phyloP scores from a whole-genome alignment of 2,113 vertebrate genomes.

The Silurus meridionalis region DNA sequence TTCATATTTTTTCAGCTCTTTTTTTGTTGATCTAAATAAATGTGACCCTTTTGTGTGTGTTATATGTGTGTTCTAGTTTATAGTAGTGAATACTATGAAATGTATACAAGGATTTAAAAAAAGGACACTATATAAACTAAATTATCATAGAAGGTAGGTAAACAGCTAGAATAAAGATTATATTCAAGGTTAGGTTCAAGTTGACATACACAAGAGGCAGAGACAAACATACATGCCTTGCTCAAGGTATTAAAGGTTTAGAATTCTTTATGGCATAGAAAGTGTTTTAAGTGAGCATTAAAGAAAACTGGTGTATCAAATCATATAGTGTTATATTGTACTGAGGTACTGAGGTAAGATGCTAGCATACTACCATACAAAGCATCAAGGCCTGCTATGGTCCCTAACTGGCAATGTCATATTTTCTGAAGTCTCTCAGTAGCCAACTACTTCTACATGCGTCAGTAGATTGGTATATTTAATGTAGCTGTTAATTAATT shows the following conservation, averaged over 20 bases:
- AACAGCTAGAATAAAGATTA: not conserved
- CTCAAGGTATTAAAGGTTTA: not conserved
- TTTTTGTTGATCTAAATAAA: not conserved
- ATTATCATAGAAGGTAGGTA: not conserved
- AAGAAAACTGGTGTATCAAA: not conserved
- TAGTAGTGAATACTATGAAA: not conserved
- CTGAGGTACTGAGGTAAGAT: not conserved
- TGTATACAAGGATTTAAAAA: not conserved
- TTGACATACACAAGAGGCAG: not conserved
- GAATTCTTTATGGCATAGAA: not conserved
- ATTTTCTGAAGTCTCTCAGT: no score
- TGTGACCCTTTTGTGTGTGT: not conserved
- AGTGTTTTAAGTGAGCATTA: not conserved
- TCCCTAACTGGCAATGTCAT: no score
- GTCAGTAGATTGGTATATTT: no score
- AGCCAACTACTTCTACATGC: no score
- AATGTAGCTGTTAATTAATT: no score
- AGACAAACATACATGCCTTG: not conserved
- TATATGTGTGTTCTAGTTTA: not conserved
- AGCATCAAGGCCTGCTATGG: no score
- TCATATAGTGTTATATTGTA: not conserved
- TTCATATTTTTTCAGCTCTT: constrained; percentile 35
- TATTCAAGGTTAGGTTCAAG: not conserved
- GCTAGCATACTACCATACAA: not conserved
- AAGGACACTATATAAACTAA: not conserved